Conservation (phyloP, 1,140 invertebrate genomes). For the Chironomus striatipennis region DNA sequence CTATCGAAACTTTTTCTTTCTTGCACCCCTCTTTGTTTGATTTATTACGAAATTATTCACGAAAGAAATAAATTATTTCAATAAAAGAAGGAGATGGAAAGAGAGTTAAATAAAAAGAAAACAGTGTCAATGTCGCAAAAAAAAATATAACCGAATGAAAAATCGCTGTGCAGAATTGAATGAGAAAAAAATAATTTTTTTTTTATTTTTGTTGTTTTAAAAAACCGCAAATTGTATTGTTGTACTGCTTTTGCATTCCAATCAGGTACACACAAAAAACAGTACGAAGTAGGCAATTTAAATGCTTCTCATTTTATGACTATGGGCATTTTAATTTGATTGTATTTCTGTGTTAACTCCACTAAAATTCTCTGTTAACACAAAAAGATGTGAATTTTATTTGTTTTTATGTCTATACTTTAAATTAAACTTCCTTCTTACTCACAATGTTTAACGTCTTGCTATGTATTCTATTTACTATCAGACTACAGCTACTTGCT, state of each 20-base stretch:
- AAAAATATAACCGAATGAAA: not conserved
- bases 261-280: slow-evolving; percentile 4
- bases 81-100: not conserved
- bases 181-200: not conserved
- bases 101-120: not conserved
- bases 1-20: slow-evolving; percentile 28
- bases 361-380: not conserved
- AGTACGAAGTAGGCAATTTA: not conserved
- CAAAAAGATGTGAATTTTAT: not conserved
- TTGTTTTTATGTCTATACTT: not conserved
- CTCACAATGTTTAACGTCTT: not conserved
- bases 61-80: not conserved
- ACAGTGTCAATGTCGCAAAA: slow-evolving; percentile 21
- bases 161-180: not conserved
- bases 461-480: no score
- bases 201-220: not conserved
- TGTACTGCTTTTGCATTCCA: not conserved
- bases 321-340: not conserved
- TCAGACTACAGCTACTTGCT: no score
- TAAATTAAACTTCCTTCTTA: not conserved
- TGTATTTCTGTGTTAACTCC: not conserved
- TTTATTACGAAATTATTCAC: slow-evolving; percentile 6
- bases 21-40: not conserved
- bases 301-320: not conserved
- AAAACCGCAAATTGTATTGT: slow-evolving; percentile 10